Percentiles rank a stretch among this genome's conserved stretches.
phyloP scores from a whole-genome alignment of 30 jellyfish, hydroid and myxozoan species.

The Cassiopea xamachana region DNA sequence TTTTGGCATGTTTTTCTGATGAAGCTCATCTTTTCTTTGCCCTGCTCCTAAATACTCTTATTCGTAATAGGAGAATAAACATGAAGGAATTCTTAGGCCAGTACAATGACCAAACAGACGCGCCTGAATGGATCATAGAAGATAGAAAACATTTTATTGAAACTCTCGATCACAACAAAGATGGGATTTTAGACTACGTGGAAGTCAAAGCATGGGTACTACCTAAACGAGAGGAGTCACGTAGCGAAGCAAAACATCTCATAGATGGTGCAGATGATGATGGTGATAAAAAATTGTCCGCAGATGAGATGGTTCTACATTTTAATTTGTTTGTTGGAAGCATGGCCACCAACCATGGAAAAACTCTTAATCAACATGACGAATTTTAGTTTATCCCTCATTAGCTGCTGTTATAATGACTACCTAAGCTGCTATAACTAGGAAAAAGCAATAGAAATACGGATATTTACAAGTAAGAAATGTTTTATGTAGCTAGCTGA shows the following conservation, averaged over 20 bases:
- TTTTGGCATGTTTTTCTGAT: too few species aligned
- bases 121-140: constrained; percentile 94
- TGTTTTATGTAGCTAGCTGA: too few species aligned
- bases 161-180: constrained; percentile 78
- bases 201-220: constrained; percentile 90
- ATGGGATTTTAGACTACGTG: constrained; percentile 67
- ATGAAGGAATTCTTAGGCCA: constrained; percentile 94
- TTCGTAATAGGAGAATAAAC: constrained; percentile 66
- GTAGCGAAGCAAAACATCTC: constrained; percentile 80
- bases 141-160: constrained; percentile 91
- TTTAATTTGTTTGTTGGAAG: constrained; percentile 93
- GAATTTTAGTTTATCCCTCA: constrained; percentile 45
- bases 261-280: constrained; percentile 93
- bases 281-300: constrained; percentile 75
- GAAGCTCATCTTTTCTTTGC: not conserved
- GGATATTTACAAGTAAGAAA: too few species aligned
- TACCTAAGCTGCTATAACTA: not conserved
- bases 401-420: not conserved
- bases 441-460: too few species aligned
- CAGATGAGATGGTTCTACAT: constrained; percentile 85
- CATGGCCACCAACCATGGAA: constrained; percentile 98
- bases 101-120: constrained; percentile 82
- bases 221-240: constrained; percentile 79
- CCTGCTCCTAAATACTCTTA: not conserved
- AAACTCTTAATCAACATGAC: constrained; percentile 69